Evolutionary conservation across 2,888 invertebrate genomes (phyloP), one percentile per base, ranked within the genome.

Genomic region (Andrena bucephala): DNA sequence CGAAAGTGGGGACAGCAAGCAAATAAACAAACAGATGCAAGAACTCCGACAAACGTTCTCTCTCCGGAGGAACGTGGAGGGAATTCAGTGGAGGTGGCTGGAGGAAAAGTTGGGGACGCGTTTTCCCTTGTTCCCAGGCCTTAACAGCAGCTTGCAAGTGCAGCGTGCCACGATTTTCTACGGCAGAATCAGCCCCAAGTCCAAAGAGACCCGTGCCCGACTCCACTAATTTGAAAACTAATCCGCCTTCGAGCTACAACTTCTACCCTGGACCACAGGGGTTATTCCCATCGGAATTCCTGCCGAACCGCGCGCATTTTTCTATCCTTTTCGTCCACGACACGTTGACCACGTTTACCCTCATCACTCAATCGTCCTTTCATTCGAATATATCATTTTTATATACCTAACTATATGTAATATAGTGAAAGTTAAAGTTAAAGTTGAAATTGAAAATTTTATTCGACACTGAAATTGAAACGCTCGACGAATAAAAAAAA

Each of bases 201-300:
- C 8, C 57, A 24, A 13, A 27, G 31, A 33, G 60, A 52, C 68
- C 20, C 24, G 27, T 24, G n/a, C 16, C 29, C 68, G 63, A 67
- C 42, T 59, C 27, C 63, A 31, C 77, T 77, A 77, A 81, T 71
- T 81, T 68, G 57, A 54, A 77, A 77, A 77, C 72, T 68, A 72
- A 77, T 77, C 36, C 20, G 20, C 27, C 31, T n/a, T 50, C 2
- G n/a, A 29, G 5, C 62, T 52, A 50, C 13, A 59, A 59, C 57
- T 67, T 27, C 36, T 2, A n/a, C 66, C 20, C 27, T 20, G 7
- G 16, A 57, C 24, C 27, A 57, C 57, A 5, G 13, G 42, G 42
- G 42, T 42, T 42, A 42, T 42, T 42, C 60, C n/a, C 63, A 20
- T 36, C 24, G 62, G 33, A 33, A n/a, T 16, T n/a, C 31, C 31